phyloP scores from a whole-genome alignment of 2,888 invertebrate species.

The Ommatoiulus sabulosus region DNA sequence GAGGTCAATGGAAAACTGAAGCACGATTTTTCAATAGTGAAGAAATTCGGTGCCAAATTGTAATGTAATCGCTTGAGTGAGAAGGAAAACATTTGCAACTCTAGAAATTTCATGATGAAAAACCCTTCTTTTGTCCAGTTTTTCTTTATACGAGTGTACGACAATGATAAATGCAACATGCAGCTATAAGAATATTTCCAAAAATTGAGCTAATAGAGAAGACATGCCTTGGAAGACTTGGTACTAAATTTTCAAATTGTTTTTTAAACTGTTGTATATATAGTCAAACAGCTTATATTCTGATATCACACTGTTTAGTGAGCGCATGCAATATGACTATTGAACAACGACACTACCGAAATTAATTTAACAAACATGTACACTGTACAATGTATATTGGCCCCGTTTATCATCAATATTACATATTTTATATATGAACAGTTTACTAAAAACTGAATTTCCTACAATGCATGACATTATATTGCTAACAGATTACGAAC shows the following conservation, averaged over 20 bases:
- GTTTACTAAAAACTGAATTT: not conserved
- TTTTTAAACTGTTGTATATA: not conserved
- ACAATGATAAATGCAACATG: not conserved
- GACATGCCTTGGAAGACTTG: not conserved
- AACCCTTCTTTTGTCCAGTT: not conserved
- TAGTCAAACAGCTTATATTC: too few species aligned
- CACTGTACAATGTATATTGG: not conserved
- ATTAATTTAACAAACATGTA: too few species aligned
- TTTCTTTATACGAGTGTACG: not conserved
- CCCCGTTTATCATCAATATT: not conserved
- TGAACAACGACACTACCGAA: too few species aligned
- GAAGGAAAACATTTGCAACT: not conserved
- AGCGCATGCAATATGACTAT: too few species aligned
- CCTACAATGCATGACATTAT: too few species aligned
- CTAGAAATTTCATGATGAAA: not conserved
- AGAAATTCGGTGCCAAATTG: not conserved
- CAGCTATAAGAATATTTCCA: not conserved
- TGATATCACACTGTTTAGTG: too few species aligned
- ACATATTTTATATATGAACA: not conserved
- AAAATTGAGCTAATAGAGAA: not conserved
- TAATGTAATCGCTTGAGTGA: not conserved
- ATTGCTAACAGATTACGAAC: too few species aligned
- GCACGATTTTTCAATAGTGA: conserved; percentile 18
- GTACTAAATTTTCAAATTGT: not conserved
- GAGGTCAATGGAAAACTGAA: conserved; percentile 38